Percentiles rank a stretch among this genome's conserved stretches.
Evolutionary conservation across 2,888 invertebrate genomes (phyloP).

Genomic region (Nowickia ferox): DNA sequence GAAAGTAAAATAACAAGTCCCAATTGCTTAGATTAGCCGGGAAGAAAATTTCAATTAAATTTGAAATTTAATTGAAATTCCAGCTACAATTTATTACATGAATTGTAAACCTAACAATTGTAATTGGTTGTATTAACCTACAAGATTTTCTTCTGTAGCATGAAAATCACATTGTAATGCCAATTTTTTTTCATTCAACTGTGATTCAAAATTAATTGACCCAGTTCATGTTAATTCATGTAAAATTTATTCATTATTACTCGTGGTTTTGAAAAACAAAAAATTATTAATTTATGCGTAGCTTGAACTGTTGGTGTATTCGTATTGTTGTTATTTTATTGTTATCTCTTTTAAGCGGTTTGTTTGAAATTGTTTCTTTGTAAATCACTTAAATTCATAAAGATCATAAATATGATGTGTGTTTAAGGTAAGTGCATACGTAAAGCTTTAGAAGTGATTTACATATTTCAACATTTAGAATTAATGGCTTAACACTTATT

Average conservation of each 20-base stretch:
- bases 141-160: not conserved
- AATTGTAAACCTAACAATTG: too few relatives aligned
- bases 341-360: conserved; percentile 21
- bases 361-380: conserved; percentile 28
- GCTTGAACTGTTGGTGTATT: conserved; percentile 37
- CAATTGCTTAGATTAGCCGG: too few relatives aligned
- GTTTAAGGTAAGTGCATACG: conserved; percentile 3
- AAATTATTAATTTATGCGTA: conserved; percentile 58
- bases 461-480: conserved; percentile 6
- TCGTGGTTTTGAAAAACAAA: conserved; percentile 13
- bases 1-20: too few relatives aligned
- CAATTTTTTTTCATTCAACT: conserved; percentile 11
- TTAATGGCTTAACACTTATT: conserved; percentile 5
- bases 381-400: conserved; percentile 45
- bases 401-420: conserved; percentile 49
- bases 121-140: too few relatives aligned
- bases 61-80: too few relatives aligned
- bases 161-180: conserved; percentile 28
- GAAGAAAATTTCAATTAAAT: too few relatives aligned
- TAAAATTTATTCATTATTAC: conserved; percentile 38
- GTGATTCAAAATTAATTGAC: conserved; percentile 67
- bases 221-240: conserved; percentile 51
- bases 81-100: too few relatives aligned
- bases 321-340: conserved; percentile 5
- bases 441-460: conserved; percentile 18